A percentile compares a stretch with the other conserved stretches of the same genome.
Conservation (phyloP, 2,797 vertebrate species). For the Phoebastria nigripes region DNA sequence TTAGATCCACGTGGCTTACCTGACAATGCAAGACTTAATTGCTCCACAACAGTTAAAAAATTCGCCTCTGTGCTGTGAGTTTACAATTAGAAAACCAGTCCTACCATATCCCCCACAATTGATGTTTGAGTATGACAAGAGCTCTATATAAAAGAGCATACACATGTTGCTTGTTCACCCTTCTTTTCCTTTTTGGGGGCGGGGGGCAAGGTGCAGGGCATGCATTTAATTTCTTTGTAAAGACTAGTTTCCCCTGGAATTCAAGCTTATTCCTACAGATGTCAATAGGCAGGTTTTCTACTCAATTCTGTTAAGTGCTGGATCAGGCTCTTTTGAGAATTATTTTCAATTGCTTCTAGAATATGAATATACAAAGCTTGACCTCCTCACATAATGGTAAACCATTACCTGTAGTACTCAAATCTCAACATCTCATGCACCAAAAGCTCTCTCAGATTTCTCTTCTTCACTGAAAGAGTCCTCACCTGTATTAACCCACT, state of each 20-base stretch:
- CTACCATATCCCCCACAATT: background rate
- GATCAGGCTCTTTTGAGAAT: background rate
- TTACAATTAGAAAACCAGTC: background rate
- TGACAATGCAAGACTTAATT: background rate
- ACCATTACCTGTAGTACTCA: background rate
- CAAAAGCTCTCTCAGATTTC: background rate
- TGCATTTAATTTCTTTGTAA: background rate
- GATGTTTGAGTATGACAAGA: background rate
- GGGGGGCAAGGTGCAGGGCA: rapidly evolving
- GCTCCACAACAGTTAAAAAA: background rate
- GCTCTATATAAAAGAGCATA: background rate
- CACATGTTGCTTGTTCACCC: background rate
- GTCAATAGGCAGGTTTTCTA: background rate
- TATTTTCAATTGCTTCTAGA: background rate
- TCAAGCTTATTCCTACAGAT: background rate
- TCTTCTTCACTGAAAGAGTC: background rate
- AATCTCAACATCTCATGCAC: background rate
- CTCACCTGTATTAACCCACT: background rate
- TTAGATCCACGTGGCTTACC: background rate
- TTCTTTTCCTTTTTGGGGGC: background rate
- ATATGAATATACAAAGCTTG: background rate
- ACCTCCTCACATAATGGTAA: background rate
- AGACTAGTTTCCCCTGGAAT: background rate
- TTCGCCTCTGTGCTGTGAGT: background rate
- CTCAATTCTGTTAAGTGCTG: background rate